Evolutionary conservation across 2,888 invertebrate genomes (phyloP).

Genomic region (Rhagium mordax): DNA sequence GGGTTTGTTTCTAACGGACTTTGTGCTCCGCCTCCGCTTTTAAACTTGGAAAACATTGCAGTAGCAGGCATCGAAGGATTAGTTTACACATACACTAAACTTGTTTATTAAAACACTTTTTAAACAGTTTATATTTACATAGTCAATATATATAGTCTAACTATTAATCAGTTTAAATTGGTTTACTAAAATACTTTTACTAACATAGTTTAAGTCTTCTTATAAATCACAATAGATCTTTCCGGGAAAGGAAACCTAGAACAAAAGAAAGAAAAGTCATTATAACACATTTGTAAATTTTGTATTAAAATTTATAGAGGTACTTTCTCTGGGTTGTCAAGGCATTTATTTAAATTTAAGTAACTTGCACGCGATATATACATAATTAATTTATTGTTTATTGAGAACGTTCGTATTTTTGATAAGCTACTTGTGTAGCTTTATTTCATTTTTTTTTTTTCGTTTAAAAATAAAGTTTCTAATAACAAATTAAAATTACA

Average conservation of each 20-base stretch:
- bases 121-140: slow-evolving; percentile 22
- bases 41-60: slow-evolving; percentile 84
- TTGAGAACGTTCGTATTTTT: neutral
- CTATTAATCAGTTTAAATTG: neutral
- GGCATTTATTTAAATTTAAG: neutral
- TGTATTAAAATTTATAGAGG: slow-evolving; percentile 3
- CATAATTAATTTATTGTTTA: slow-evolving; percentile 3
- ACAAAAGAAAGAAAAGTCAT: slow-evolving; percentile 8
- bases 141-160: slow-evolving; percentile 1
- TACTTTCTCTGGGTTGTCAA: neutral
- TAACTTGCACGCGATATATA: neutral
- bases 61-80: slow-evolving; percentile 64
- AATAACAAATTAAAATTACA: too few relatives aligned
- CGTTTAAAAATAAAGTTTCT: too few relatives aligned
- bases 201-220: slow-evolving; percentile 13
- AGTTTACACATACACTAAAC: slow-evolving; percentile 24
- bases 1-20: slow-evolving; percentile 83
- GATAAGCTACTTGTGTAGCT: neutral
- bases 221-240: slow-evolving; percentile 4
- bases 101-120: neutral
- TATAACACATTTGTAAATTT: neutral
- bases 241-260: slow-evolving; percentile 21
- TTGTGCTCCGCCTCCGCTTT: slow-evolving; percentile 73
- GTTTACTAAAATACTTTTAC: slow-evolving; percentile 6
- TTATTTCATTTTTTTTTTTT: neutral